These are phyloP conservation scores for Stichodactyla mertensii DNA, from an alignment of 64 coral and sea anemone species.

Conservation along the genomic window DNA sequence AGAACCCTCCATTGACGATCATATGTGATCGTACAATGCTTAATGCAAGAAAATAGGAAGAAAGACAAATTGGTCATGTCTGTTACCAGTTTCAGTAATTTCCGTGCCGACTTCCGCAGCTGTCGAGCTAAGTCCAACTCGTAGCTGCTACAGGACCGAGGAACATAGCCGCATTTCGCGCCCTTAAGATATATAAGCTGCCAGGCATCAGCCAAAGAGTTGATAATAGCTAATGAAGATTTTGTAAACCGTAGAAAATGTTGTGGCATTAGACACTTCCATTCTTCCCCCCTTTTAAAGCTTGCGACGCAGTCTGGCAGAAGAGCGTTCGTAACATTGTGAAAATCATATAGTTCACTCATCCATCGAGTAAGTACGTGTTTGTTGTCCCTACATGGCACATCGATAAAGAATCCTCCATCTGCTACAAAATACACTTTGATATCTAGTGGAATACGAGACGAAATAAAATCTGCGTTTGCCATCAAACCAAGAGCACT, in stretches of 20 bases:
- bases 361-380: conserved; percentile 1
- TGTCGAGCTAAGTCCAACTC: background rate
- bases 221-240: conserved; percentile 3
- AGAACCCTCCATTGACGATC: background rate
- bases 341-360: background rate
- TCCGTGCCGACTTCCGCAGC: background rate
- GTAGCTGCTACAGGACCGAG: background rate
- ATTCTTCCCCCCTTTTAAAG: background rate
- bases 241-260: background rate
- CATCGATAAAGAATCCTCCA: conserved; percentile 70
- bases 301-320: background rate
- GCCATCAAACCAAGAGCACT: conserved; percentile 68
- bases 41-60: background rate
- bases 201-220: background rate
- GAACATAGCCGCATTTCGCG: background rate
- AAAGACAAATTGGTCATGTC: background rate
- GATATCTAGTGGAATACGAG: conserved; percentile 25
- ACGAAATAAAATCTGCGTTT: conserved; percentile 57
- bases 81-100: background rate
- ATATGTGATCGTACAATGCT: background rate
- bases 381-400: background rate
- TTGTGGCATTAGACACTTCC: conserved; percentile 1
- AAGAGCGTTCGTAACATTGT: background rate
- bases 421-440: conserved; percentile 65
- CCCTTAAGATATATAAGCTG: background rate